A percentile compares a stretch with the other conserved stretches of the same genome.
Conservation (phyloP, 2,888 invertebrate genomes). For the Latheticus oryzae region DNA sequence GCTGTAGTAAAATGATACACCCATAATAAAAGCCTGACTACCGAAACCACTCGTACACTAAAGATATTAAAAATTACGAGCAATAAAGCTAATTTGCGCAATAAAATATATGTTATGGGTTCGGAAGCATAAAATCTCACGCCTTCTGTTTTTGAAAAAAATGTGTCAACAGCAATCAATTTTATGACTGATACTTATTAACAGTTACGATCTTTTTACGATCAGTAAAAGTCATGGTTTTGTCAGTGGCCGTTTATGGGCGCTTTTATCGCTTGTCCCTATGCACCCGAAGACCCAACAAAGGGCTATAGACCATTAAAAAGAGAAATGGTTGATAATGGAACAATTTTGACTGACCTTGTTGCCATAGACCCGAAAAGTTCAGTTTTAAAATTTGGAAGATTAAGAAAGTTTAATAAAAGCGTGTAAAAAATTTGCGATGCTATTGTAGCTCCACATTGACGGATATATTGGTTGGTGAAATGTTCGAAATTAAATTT, state of each 20-base stretch:
- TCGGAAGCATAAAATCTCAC: slow-evolving; percentile 55
- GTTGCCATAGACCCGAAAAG: too few species aligned
- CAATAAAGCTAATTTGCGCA: slow-evolving; percentile 62
- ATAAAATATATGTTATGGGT: slow-evolving; percentile 58
- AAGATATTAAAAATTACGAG: slow-evolving; percentile 60
- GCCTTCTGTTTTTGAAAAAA: slow-evolving; percentile 65
- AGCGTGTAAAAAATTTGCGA: too few species aligned
- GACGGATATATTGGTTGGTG: slow-evolving; percentile 39
- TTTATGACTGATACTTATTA: slow-evolving; percentile 71
- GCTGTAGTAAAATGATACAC: slow-evolving; percentile 51
- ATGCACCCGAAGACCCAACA: slow-evolving; percentile 23
- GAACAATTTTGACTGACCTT: not conserved
- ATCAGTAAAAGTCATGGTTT: slow-evolving; percentile 67
- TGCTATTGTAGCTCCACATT: too few species aligned
- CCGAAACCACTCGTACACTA: slow-evolving; percentile 52
- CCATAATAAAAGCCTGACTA: slow-evolving; percentile 53
- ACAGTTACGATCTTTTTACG: slow-evolving; percentile 71
- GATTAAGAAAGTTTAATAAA: too few species aligned
- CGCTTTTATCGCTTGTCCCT: slow-evolving; percentile 50
- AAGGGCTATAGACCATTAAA: slow-evolving; percentile 1
- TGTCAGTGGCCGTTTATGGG: slow-evolving; percentile 56
- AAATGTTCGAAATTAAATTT: slow-evolving; percentile 54
- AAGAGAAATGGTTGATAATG: not conserved
- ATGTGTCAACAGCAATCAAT: slow-evolving; percentile 71
- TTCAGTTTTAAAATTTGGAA: too few species aligned